Percentiles rank a stretch among this genome's conserved stretches.
Conservation (phyloP, 1,140 invertebrate species). For the Leptopilina clavipes region DNA sequence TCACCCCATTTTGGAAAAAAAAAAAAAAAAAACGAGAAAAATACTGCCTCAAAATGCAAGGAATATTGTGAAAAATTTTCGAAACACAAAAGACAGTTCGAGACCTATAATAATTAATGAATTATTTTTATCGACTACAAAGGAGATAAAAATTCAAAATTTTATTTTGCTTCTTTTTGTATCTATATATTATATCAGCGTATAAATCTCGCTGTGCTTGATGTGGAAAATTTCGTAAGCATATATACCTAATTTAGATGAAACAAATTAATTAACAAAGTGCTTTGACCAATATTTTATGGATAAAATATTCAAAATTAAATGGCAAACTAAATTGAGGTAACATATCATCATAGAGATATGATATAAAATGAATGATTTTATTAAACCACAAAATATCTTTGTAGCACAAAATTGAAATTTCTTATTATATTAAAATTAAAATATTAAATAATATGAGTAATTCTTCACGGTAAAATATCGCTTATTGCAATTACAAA, state of each 20-base stretch:
- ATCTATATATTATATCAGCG: too few species aligned
- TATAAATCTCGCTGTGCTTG: background rate
- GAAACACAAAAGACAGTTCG: too few species aligned
- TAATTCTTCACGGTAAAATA: background rate
- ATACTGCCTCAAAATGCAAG: background rate
- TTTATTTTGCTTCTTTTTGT: background rate
- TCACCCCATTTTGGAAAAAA: background rate
- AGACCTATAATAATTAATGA: too few species aligned
- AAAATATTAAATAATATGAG: too few species aligned
- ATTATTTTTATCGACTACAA: too few species aligned
- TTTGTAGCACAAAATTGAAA: background rate
- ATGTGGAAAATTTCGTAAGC: background rate
- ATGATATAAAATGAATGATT: background rate
- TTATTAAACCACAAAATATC: background rate
- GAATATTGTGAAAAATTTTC: too few species aligned
- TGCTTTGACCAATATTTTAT: slow-evolving; percentile 2
- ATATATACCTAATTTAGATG: background rate
- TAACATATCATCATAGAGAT: background rate
- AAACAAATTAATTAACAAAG: background rate
- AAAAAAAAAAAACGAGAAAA: too few species aligned
- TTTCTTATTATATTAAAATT: too few species aligned
- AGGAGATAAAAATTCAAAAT: background rate
- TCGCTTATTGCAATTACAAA: too few species aligned
- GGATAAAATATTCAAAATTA: slow-evolving; percentile 1
- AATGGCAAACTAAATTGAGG: background rate